phyloP scores from a whole-genome alignment of 2,888 invertebrate species.

The Drosophila anceps region DNA sequence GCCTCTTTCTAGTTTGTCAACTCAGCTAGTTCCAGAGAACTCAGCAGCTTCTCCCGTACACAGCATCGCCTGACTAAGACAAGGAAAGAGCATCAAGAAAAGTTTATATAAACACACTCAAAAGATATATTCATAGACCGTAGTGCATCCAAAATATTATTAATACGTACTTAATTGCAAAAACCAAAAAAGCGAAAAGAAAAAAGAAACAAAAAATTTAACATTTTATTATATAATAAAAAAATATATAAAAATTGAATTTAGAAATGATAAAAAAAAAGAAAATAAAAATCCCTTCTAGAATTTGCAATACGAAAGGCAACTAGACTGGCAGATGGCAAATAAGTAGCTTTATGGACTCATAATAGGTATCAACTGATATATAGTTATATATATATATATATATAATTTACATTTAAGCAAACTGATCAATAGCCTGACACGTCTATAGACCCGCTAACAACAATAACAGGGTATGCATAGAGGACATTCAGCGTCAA shows the following conservation, averaged over 20 bases:
- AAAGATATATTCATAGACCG: conserved; percentile 11
- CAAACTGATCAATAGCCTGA: conserved; percentile 32
- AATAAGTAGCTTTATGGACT: conserved; percentile 47
- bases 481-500: conserved; percentile 1
- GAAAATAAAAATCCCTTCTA: conserved; percentile 1
- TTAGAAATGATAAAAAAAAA: conserved; percentile 7
- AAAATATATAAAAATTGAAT: background rate
- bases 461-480: conserved; percentile 17
- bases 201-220: conserved; percentile 1
- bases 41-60: too few relatives aligned
- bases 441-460: conserved; percentile 19
- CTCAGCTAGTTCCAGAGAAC: background rate
- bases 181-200: too few relatives aligned
- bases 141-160: conserved; percentile 34
- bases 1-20: background rate
- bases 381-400: background rate
- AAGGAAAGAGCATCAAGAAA: background rate
- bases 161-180: conserved; percentile 13
- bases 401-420: conserved; percentile 17
- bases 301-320: conserved; percentile 16
- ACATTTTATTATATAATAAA: conserved; percentile 16
- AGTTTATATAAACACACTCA: background rate
- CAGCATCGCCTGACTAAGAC: too few relatives aligned
- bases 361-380: conserved; percentile 9
- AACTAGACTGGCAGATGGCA: conserved; percentile 38